Percentiles rank a stretch among this genome's conserved stretches.
These are phyloP conservation scores for Cheilinus undulatus DNA, from an alignment of 2,113 vertebrate species.

Conservation along the genomic window DNA sequence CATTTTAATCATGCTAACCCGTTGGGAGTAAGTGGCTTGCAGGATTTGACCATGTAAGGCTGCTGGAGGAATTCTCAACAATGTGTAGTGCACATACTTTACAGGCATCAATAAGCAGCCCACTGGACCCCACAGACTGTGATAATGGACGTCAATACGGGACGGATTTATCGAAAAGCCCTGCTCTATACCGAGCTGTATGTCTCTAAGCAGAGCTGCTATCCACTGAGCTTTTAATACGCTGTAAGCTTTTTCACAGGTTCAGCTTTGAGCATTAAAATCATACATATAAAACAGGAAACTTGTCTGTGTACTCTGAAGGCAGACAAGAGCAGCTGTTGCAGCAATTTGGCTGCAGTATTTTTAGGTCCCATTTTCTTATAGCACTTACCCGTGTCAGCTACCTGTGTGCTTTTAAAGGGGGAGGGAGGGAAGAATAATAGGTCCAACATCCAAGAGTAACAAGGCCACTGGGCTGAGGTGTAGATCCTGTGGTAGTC, in stretches of 20 bases:
- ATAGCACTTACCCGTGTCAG: slow-evolving; percentile 48
- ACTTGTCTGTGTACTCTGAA: slow-evolving; percentile 41
- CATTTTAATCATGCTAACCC: slow-evolving; percentile 67
- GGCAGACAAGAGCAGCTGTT: slow-evolving; percentile 45
- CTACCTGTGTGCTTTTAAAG: slow-evolving; percentile 70
- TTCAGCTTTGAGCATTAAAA: slow-evolving; percentile 36
- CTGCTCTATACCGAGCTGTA: slow-evolving; percentile 24
- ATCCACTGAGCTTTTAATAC: slow-evolving; percentile 64
- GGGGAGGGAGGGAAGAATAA: slow-evolving; percentile 54
- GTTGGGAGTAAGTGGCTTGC: slow-evolving; percentile 55
- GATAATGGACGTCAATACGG: slow-evolving; percentile 49
- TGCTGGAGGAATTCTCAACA: slow-evolving; percentile 38
- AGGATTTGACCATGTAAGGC: slow-evolving; percentile 62
- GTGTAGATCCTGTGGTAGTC: slow-evolving; percentile 56
- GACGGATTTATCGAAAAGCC: slow-evolving; percentile 62
- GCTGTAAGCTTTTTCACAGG: slow-evolving; percentile 51
- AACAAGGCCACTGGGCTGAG: slow-evolving; percentile 64
- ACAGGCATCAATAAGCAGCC: slow-evolving; percentile 28
- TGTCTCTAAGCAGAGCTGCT: slow-evolving; percentile 42
- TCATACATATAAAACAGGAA: slow-evolving; percentile 33
- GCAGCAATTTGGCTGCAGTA: slow-evolving; percentile 46
- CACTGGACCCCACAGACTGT: slow-evolving; percentile 14
- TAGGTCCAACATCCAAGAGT: slow-evolving; percentile 63
- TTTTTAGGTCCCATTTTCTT: slow-evolving; percentile 62
- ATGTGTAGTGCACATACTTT: slow-evolving; percentile 42